Evolutionary conservation across 2,797 vertebrate species (phyloP).

Genomic region (Pangasius larnaudii): DNA sequence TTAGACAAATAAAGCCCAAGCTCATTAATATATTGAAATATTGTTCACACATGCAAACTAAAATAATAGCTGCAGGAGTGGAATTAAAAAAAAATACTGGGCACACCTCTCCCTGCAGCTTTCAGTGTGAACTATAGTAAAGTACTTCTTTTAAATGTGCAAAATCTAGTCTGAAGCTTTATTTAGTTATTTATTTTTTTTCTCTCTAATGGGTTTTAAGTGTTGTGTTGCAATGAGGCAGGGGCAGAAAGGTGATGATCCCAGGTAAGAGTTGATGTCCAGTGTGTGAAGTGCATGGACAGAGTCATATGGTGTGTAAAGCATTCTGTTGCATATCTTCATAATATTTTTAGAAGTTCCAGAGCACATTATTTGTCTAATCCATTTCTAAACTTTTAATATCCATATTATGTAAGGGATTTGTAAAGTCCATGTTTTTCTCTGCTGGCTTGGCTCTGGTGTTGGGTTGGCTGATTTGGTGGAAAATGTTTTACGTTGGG

Average conservation of each 20-base stretch:
- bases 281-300: slow-evolving; percentile 24
- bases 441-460: slow-evolving; percentile 31
- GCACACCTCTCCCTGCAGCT: background rate
- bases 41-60: background rate
- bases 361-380: background rate
- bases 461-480: slow-evolving; percentile 43
- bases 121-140: background rate
- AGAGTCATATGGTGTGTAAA: background rate
- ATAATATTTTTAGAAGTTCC: background rate
- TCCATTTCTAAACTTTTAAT: background rate
- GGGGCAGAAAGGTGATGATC: background rate
- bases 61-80: background rate
- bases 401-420: background rate
- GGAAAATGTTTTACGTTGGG: slow-evolving; percentile 44
- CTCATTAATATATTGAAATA: background rate
- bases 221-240: background rate
- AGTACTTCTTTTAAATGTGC: background rate
- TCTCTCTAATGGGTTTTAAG: background rate
- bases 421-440: slow-evolving; percentile 54
- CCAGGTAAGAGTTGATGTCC: background rate
- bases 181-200: background rate
- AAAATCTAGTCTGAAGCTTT: background rate
- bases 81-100: background rate
- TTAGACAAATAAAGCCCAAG: background rate
- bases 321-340: background rate